These are phyloP conservation scores for Nestor notabilis DNA, from an alignment of 2,113 vertebrate genomes.

Conservation along the genomic window DNA sequence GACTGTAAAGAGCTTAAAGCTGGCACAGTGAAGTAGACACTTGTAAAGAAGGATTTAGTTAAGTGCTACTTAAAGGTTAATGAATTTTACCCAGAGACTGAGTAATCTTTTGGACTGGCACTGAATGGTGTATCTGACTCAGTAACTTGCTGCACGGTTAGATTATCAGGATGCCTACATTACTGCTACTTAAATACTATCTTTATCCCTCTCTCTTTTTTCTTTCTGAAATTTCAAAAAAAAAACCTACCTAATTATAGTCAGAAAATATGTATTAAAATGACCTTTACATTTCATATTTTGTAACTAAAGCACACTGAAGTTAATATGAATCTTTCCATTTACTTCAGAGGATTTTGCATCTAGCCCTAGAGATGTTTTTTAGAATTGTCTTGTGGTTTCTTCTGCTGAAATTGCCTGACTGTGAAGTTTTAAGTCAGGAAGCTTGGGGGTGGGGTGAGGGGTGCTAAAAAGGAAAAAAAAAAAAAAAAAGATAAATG, in stretches of 20 bases:
- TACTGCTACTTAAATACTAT: neutral
- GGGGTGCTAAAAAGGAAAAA: neutral
- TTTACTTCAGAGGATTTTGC: neutral
- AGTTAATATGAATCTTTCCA: neutral
- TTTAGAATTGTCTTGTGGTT: neutral
- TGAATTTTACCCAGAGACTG: slow-evolving; percentile 60
- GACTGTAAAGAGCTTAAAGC: slow-evolving; percentile 44
- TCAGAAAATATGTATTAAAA: neutral
- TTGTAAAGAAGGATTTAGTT: slow-evolving; percentile 59
- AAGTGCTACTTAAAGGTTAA: slow-evolving; percentile 69
- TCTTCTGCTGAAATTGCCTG: neutral
- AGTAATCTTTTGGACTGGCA: slow-evolving; percentile 51
- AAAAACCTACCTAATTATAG: neutral
- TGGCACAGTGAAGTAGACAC: slow-evolving; percentile 19
- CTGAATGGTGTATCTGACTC: neutral
- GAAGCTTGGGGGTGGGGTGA: neutral
- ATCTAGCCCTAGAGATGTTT: neutral
- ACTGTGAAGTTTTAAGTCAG: neutral
- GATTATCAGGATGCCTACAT: neutral
- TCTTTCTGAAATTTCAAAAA: neutral
- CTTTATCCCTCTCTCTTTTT: neutral
- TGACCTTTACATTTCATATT: neutral
- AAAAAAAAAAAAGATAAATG: neutral
- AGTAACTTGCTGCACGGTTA: neutral
- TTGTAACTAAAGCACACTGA: neutral